Evolutionary conservation across 2,113 vertebrate genomes (phyloP).

Genomic region (Ardeotis arabs): DNA sequence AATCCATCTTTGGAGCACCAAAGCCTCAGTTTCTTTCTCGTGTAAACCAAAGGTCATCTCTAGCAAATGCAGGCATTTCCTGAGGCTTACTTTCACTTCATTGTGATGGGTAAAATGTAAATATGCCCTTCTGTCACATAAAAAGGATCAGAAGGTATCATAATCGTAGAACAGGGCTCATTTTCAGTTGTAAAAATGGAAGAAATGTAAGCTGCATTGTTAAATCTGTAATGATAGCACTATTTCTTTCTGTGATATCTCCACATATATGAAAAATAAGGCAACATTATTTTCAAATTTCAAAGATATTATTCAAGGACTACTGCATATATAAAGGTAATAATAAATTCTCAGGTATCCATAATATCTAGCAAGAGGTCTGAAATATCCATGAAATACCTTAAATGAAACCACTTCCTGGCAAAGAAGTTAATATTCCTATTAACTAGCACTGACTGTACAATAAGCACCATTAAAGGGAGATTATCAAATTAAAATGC

Average conservation of each 20-base stretch:
- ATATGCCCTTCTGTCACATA: conserved; percentile 24
- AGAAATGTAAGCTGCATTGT: neutral
- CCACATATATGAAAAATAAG: neutral
- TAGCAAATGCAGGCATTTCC: neutral
- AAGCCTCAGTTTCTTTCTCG: neutral
- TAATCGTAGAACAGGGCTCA: neutral
- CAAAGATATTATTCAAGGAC: neutral
- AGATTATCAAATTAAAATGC: conserved; percentile 37
- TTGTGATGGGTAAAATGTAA: conserved; percentile 12
- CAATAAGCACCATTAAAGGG: neutral
- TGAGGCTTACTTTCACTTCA: neutral
- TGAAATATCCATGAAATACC: conserved; percentile 8
- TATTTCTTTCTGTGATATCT: neutral
- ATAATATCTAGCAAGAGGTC: neutral
- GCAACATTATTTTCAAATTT: neutral
- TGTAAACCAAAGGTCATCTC: conserved; percentile 28
- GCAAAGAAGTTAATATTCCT: neutral
- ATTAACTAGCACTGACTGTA: conserved; percentile 6
- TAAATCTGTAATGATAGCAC: neutral
- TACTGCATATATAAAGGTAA: neutral
- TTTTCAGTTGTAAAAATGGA: conserved; percentile 4
- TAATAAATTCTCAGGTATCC: neutral
- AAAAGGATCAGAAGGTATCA: neutral
- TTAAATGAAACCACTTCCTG: neutral
- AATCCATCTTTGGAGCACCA: neutral